Evolutionary conservation across 2,797 vertebrate species (phyloP), one percentile per base, ranked within the genome.

Genomic region (Aphelocoma californica): DNA sequence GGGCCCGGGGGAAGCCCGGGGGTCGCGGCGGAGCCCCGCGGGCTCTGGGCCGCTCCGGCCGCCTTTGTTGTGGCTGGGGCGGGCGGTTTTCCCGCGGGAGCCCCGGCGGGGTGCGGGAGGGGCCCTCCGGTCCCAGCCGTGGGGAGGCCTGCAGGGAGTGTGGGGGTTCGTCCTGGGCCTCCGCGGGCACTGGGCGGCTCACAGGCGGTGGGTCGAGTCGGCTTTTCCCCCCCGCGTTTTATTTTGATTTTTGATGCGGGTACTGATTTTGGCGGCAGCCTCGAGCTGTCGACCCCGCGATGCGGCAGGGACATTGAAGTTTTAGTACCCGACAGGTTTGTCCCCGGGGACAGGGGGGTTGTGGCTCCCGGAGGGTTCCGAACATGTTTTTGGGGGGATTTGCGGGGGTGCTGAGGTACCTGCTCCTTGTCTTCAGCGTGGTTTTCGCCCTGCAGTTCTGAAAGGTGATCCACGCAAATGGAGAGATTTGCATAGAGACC

Each of bases 51-150:
- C 66, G 40, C 40, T 40, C 86, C 31, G 53, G 32, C 53, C 64
- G 92, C 92, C 90, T 94, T 95, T 95, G 90, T 95, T 94, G 84
- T 88, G 65, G 58, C 53, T 14, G 53, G 54, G 81, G 51, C 62
- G 80, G 80, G 83, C 48, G 75, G 57, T 11, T 74, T 57, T 75
- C 53, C 75, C 47, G 42, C 51, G 56, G 92, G 74, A 90, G 74
- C 36, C 54, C n/a, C 16, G 70, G 80, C 32, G 24, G 54, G 65
- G 2, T 44, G 54, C 40, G 45, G 60, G 61, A 45, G 71, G 36
- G n/a, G 11, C 10, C 73, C 47, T 10, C 13, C 57, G 38, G 57
- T 11, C 36, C 12, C 34, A 3, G 69, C 44, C 18, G 31, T 10
- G 62, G 47, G 40, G 14, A 48, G 58, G 58, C 71, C 42, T 60